A percentile compares a stretch with the other conserved stretches of the same genome.
Evolutionary conservation across 1,140 invertebrate species (phyloP).

Genomic region (Phocides pigmalion): DNA sequence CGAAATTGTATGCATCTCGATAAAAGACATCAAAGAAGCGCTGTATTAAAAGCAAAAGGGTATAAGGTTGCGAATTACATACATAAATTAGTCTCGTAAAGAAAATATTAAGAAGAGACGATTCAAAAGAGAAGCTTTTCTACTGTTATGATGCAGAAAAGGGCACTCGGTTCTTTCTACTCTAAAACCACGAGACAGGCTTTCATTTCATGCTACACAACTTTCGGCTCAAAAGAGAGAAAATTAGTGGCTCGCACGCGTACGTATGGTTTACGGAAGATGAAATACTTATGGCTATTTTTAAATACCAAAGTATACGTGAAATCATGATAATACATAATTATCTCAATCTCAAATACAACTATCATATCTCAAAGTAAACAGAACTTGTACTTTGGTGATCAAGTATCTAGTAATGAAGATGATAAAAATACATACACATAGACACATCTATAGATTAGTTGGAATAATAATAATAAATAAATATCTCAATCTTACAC

Average conservation of each 20-base stretch:
- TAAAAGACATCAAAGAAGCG: constrained; percentile 61
- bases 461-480: too few species aligned
- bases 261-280: not conserved
- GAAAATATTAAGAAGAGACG: constrained; percentile 16
- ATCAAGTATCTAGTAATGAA: too few species aligned
- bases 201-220: not conserved
- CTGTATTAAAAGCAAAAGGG: constrained; percentile 36
- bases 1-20: constrained; percentile 58
- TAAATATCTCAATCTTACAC: too few species aligned
- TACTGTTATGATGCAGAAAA: not conserved
- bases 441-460: too few species aligned
- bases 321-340: too few species aligned
- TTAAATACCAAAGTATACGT: too few species aligned
- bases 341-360: too few species aligned
- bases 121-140: not conserved
- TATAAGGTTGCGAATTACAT: not conserved
- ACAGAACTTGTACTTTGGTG: too few species aligned
- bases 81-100: not conserved
- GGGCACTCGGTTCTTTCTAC: not conserved
- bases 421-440: too few species aligned
- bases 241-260: not conserved
- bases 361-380: too few species aligned
- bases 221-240: not conserved
- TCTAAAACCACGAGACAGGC: not conserved
- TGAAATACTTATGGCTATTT: too few species aligned